Base-by-base conservation (phyloP, 2,797 vertebrate genomes). In the Furcifer pardalis region DNA sequence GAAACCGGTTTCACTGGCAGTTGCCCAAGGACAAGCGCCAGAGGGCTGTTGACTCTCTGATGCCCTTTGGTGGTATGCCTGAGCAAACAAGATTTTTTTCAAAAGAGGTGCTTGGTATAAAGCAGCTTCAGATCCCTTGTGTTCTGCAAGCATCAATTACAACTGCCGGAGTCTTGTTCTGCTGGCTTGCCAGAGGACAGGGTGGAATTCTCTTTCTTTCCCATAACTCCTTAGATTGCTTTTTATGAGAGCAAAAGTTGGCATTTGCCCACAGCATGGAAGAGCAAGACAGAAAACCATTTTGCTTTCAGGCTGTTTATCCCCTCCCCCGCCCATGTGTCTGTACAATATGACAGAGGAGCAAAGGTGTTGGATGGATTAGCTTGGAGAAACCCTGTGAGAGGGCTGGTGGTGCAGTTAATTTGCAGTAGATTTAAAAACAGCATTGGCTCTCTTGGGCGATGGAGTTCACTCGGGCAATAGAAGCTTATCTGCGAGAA, bases 1-100 rank as follows among this genome's bases (percentile, higher is more conserved):
- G 90, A 91, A 95, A 95, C 94, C 93, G 91, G 94, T 93, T 93
- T 91, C 93, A 91, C 90, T 93, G 91, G 95, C 92, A 92, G 75
- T 81, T 90, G 93, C 93, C 94, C 93, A 89, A 92, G 90, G 94
- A 91, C 92, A 92, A 92, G 92, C 89, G 91, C 93, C 90, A 94
- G 6, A 86, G 92, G 93, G 94, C 91, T 92, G 87, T 94, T 85
- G 87, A 94, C 91, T 93, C 94, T 92, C 90, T 62, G 85, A 89
- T 89, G 91, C 93, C 93, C 93, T 92, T 87, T 91, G 90, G 94
- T 92, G 89, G 94, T 80, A 81, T 85, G 87, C 92, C 86, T 4
- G 25, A 81, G 89, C 91, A 94, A 93, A 86, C 82, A 81, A 88
- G 84, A 85, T n/a, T n/a, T 87, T 89, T 80, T 82, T 82, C 78